phyloP scores from a whole-genome alignment of 1,140 invertebrate species.

The Geopemphigus sp. region DNA sequence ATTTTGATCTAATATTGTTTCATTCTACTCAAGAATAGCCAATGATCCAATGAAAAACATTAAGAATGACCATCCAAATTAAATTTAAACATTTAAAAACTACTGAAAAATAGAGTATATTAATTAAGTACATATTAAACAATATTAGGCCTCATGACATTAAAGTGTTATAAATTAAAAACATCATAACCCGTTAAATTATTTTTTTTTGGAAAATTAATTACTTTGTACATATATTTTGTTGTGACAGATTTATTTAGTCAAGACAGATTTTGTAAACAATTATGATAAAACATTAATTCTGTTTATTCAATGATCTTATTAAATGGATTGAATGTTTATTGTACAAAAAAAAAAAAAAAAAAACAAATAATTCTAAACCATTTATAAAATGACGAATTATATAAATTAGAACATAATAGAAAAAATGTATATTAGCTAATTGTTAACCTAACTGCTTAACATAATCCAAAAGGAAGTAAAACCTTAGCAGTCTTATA shows the following conservation, averaged over 20 bases:
- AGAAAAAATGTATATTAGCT: constrained; percentile 44
- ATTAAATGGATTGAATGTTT: constrained; percentile 32
- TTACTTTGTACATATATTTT: constrained; percentile 6
- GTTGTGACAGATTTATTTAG: neutral
- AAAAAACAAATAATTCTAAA: constrained; percentile 36
- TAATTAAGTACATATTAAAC: neutral
- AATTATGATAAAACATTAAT: constrained; percentile 2
- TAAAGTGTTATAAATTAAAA: neutral
- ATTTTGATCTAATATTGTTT: too few species aligned
- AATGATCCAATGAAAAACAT: too few species aligned
- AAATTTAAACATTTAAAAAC: too few species aligned
- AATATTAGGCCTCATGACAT: neutral
- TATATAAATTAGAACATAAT: constrained; percentile 34
- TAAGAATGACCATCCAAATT: too few species aligned
- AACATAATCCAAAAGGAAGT: constrained; percentile 35
- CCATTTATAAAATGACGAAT: constrained; percentile 47
- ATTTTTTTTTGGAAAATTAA: neutral
- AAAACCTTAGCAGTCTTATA: constrained; percentile 48
- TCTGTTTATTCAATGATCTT: neutral
- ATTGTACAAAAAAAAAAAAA: constrained; percentile 9
- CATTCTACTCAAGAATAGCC: too few species aligned
- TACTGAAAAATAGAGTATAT: neutral
- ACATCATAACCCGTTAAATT: neutral
- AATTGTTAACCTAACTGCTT: constrained; percentile 47
- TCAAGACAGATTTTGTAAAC: too few species aligned